Conservation (phyloP, 2,113 vertebrate genomes). For the Xiphophorus couchianus region DNA sequence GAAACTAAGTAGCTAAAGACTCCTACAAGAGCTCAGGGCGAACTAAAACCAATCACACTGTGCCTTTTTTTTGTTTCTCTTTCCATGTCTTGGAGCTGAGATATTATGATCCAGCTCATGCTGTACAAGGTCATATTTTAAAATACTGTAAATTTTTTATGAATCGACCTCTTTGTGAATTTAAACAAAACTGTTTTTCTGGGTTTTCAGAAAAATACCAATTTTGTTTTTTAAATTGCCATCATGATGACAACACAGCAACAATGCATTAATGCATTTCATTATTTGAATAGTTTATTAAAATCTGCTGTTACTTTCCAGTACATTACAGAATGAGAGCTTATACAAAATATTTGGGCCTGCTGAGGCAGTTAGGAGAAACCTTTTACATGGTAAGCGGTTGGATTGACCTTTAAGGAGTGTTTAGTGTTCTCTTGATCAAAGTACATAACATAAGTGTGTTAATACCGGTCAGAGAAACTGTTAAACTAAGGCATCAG, state of each 20-base stretch:
- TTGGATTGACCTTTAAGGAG: conserved; percentile 41
- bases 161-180: conserved; percentile 33
- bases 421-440: conserved; percentile 41
- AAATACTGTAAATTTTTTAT: conserved; percentile 30
- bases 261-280: conserved; percentile 34
- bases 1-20: background rate
- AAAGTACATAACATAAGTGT: conserved; percentile 22
- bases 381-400: conserved; percentile 17
- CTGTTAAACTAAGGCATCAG: conserved; percentile 59
- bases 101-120: conserved; percentile 14
- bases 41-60: conserved; percentile 26
- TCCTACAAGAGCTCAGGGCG: conserved; percentile 37
- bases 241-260: conserved; percentile 14
- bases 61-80: conserved; percentile 28
- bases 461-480: conserved; percentile 60
- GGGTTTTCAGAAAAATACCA: background rate
- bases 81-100: conserved; percentile 21
- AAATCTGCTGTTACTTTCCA: conserved; percentile 59
- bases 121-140: conserved; percentile 28
- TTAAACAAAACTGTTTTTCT: conserved; percentile 35
- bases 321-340: conserved; percentile 67
- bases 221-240: conserved; percentile 25
- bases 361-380: conserved; percentile 41
- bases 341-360: conserved; percentile 63
- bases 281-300: conserved; percentile 65